Base-by-base conservation (phyloP, 2,888 invertebrate genomes). In the Lapara coniferarum region DNA sequence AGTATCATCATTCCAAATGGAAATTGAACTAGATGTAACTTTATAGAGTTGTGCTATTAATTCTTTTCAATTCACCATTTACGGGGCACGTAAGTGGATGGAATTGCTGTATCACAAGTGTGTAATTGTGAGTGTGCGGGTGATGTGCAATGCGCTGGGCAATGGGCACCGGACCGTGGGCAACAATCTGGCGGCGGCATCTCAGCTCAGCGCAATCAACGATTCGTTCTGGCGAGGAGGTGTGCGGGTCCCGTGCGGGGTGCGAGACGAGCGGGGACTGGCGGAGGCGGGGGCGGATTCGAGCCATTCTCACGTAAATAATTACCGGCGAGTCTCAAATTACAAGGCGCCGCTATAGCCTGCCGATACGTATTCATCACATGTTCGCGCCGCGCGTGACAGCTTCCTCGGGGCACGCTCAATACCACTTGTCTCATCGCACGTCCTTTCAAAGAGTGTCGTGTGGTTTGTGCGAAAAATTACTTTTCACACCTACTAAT, bases 231-330 rank as follows among this genome's bases (percentile, higher is more conserved):
- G 86, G 86, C 77, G 75, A 75, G n/a, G 63, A 63, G 19, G 79
- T 77, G 74, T 71, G 71, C 69, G 74, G 77, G 75, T 66, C 77
- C 71, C 72, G 74, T 59, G 75, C 71, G 75, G 75, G 78, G 78
- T 75, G 75, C 74, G 77, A 78, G 78, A 79, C 77, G 73, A 71
- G 71, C 68, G 74, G 77, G 75, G 67, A 72, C 74, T 59, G 75
- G 71, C 75, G 75, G 79, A 77, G 75, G 74, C 74, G 77, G 79
- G 78, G 78, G 77, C 78, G 76, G 80, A 80, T 74, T 76, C 79
- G 83, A 83, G 79, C 88, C 91, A 90, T 90, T 93, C 93, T 92
- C 92, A 92, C 92, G 92, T 93, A 92, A 92, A 93, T 92, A 93
- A 92, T 93, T 92, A 92, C 91, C 89, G 90, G 90, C 89, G 87